Evolutionary conservation across 1,140 invertebrate genomes (phyloP).

Genomic region (Xylocopa sonorina): DNA sequence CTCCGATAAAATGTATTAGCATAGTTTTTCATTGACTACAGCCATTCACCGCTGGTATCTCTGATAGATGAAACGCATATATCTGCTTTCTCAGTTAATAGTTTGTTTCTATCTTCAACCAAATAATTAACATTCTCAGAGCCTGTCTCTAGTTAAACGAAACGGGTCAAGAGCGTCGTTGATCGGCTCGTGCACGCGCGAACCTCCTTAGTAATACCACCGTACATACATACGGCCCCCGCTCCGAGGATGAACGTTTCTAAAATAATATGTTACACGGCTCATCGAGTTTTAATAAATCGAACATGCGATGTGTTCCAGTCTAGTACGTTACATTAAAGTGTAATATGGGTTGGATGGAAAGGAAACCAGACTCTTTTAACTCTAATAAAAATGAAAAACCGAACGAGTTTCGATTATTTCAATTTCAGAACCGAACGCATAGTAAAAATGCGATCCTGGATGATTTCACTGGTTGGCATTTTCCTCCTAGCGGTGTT

Average conservation of each 20-base stretch:
- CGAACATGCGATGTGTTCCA: conserved; percentile 63
- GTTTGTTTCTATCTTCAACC: neutral
- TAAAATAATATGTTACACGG: too few species aligned
- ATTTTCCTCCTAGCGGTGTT: conserved; percentile 49
- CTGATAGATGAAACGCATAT: too few species aligned
- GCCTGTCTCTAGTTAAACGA: conserved; percentile 40
- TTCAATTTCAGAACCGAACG: neutral
- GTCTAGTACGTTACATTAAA: conserved; percentile 70
- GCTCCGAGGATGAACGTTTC: too few species aligned
- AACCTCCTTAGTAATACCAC: too few species aligned
- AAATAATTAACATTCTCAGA: neutral
- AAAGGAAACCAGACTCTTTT: too few species aligned
- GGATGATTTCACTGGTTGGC: neutral
- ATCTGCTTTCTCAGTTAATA: too few species aligned
- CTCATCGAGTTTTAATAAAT: conserved; percentile 24
- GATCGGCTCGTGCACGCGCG: too few species aligned
- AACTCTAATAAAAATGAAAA: neutral
- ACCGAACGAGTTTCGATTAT: too few species aligned
- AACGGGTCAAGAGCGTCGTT: conserved; percentile 60
- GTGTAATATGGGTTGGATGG: too few species aligned
- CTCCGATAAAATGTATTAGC: conserved; percentile 45
- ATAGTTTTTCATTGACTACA: conserved; percentile 56
- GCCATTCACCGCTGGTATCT: too few species aligned
- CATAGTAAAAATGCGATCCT: conserved; percentile 1
- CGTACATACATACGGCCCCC: too few species aligned